phyloP scores from a whole-genome alignment of 2,797 vertebrate genomes.

The Cyprinella venusta region DNA sequence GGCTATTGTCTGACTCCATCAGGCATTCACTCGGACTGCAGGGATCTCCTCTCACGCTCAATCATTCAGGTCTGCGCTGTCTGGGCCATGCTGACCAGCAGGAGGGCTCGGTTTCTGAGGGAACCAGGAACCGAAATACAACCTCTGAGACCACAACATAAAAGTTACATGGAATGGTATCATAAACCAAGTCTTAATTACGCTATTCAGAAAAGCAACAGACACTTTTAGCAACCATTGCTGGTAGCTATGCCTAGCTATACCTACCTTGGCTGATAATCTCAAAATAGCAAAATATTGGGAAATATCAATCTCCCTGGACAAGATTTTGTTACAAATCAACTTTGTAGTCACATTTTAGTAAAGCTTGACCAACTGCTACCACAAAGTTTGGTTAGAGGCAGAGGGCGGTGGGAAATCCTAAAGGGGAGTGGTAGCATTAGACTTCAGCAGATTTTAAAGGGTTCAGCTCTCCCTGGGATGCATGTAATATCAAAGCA shows the following conservation, averaged over 20 bases:
- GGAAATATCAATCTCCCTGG: neutral
- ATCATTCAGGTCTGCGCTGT: conserved; percentile 53
- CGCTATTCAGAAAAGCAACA: conserved; percentile 11
- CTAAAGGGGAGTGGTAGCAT: conserved; percentile 66
- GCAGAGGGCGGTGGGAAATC: conserved; percentile 70
- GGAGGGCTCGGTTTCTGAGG: conserved; percentile 57
- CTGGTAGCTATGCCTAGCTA: neutral
- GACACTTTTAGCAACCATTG: neutral
- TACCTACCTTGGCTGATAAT: neutral
- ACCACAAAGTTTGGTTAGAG: conserved; percentile 43
- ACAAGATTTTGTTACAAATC: neutral
- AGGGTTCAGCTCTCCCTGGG: conserved; percentile 75
- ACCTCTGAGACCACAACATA: conserved; percentile 27
- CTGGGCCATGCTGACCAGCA: conserved; percentile 53
- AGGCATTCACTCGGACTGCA: conserved; percentile 66
- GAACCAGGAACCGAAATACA: conserved; percentile 57
- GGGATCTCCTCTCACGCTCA: conserved; percentile 55
- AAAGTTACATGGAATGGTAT: conserved; percentile 30
- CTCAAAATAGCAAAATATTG: neutral
- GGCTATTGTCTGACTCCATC: conserved; percentile 67
- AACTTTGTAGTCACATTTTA: neutral
- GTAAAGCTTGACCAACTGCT: neutral
- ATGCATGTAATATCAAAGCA: conserved; percentile 81
- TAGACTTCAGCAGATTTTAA: conserved; percentile 68
- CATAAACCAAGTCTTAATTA: conserved; percentile 20